A percentile compares a stretch with the other conserved stretches of the same genome.
Conservation (phyloP, 2,797 vertebrate species). For the Rhabdomys pumilio region DNA sequence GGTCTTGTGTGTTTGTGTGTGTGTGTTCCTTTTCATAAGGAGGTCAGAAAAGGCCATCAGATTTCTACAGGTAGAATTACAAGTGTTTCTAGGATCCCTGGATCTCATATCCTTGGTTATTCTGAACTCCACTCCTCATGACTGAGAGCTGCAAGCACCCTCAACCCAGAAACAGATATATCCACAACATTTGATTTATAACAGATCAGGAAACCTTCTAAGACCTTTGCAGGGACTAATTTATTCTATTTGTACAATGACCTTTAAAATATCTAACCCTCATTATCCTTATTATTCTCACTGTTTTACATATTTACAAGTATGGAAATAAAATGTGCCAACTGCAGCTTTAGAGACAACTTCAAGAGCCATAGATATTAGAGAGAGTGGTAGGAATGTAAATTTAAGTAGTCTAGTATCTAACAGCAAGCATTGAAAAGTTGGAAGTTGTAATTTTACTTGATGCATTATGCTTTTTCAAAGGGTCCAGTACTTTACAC, state of each 20-base stretch:
- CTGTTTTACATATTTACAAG: background rate
- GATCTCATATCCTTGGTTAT: background rate
- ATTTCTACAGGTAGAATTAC: background rate
- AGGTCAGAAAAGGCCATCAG: background rate
- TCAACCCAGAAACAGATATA: background rate
- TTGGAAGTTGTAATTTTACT: background rate
- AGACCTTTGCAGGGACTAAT: background rate
- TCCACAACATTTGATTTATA: background rate
- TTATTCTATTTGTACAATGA: background rate
- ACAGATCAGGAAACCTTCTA: background rate
- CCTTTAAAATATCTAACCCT: background rate
- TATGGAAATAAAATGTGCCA: background rate
- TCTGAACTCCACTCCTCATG: background rate
- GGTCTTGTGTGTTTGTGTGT: background rate
- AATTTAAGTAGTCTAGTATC: background rate
- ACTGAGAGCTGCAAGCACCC: background rate
- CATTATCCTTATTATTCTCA: background rate
- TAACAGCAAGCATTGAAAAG: background rate
- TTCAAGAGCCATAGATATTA: background rate
- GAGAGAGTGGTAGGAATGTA: background rate
- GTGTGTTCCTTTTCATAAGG: background rate
- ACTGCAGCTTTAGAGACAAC: background rate
- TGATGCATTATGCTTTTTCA: background rate
- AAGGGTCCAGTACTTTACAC: background rate
- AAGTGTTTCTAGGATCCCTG: background rate